Base-by-base conservation (phyloP, 2,797 vertebrate species). In the Eospalax fontanierii region DNA sequence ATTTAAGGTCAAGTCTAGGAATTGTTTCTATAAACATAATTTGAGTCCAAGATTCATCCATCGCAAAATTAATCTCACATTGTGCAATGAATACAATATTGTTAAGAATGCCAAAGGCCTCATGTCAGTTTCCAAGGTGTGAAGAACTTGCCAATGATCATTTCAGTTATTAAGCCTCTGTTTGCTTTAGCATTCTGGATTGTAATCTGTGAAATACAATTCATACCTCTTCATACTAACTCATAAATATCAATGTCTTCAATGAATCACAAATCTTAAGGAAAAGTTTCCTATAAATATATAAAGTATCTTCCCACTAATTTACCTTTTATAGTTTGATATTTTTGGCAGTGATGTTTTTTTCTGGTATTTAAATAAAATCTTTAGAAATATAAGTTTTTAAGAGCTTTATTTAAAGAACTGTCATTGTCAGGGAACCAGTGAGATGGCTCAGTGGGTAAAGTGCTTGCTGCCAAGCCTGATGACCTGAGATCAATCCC, bases 21-120 rank as follows among this genome's bases (percentile, higher is more conserved):
- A 93, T 81, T 95, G 66, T 91, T 95, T 94, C 74, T 84, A 61
- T 46, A 87, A 95, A 92, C 91, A 91, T 15, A 88, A 75, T 73
- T 79, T 83, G 38, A 63, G 24, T 75, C 59, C 76, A 91, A 89
- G 43, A 95, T 87, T 84, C 78, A 61, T 65, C 66, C 70, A 35
- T 94, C 65, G 95, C 15, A 46, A 92, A 93, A 89, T 89, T 92
- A 91, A 83, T 87, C 22, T 89, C 46, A 63, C 9, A 26, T 43
- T 81, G 19, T 83, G 59, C 91, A 90, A 89, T 63, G 76, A 68
- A 85, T 76, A 80, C 14, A 50, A 66, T 88, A 57, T 22, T 61
- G 7, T 89, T 46, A 54, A 86, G 46, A 83, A 73, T 65, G 28
- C 46, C n/a, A 50, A 54, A 83, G 43, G 61, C 66, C 40, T 71